phyloP scores from a whole-genome alignment of 2,113 vertebrate species.

The Myotis brandtii region DNA sequence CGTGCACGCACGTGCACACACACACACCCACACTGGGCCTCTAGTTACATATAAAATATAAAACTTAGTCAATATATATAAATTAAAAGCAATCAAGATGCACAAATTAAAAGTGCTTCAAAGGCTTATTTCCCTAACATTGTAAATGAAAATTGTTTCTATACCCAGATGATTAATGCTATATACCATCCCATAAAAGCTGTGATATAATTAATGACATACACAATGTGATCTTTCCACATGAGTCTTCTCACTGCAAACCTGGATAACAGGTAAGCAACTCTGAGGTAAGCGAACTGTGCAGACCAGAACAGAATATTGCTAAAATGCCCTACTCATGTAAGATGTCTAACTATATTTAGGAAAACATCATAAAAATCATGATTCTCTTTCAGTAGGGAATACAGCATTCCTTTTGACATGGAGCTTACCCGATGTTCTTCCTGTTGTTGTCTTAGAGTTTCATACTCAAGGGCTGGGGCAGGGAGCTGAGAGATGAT shows the following conservation, averaged over 20 bases:
- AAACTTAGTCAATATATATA: not conserved
- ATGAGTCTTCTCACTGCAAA: not conserved
- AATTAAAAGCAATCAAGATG: not conserved
- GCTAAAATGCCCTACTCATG: not conserved
- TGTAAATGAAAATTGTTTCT: not conserved
- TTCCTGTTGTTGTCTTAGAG: slow-evolving; percentile 95
- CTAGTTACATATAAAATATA: not conserved
- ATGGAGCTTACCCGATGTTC: slow-evolving; percentile 93
- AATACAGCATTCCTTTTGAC: not conserved
- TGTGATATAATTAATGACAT: not conserved
- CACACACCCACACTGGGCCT: not conserved
- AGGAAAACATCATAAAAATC: not conserved
- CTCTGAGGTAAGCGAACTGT: not conserved
- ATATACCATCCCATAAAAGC: not conserved
- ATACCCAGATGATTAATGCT: not conserved
- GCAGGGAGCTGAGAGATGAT: slow-evolving; percentile 92
- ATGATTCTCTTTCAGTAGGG: not conserved
- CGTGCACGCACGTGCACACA: rapidly evolving
- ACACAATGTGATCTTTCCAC: not conserved
- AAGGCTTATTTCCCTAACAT: not conserved
- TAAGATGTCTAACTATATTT: not conserved
- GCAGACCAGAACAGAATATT: not conserved
- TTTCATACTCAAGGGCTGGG: slow-evolving; percentile 96
- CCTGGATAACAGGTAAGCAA: not conserved
- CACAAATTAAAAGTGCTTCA: not conserved